A percentile compares a stretch with the other conserved stretches of the same genome.
Conservation (phyloP, 2,797 vertebrate genomes). For the Smutsia gigantea region DNA sequence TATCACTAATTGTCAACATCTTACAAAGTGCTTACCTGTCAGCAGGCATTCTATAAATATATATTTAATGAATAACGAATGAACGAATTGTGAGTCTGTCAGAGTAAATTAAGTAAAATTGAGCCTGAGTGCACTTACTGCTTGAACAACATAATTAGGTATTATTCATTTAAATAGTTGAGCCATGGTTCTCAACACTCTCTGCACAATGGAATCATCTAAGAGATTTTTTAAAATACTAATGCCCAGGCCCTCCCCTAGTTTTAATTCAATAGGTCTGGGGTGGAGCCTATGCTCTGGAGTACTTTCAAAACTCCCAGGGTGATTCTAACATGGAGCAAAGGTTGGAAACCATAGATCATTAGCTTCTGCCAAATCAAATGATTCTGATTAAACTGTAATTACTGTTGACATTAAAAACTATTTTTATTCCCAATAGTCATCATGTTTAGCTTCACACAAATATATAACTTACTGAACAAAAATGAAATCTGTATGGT, state of each 20-base stretch:
- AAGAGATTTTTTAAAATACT: background rate
- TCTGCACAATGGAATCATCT: background rate
- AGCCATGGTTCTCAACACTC: background rate
- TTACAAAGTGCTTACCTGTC: slow-evolving; percentile 38
- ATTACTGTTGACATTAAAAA: background rate
- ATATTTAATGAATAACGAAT: slow-evolving; percentile 67
- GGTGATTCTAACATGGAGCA: background rate
- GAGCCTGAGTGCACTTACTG: slow-evolving; percentile 10
- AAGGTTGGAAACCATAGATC: background rate
- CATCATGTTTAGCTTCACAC: background rate
- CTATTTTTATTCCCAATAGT: background rate
- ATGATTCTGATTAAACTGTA: background rate
- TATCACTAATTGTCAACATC: slow-evolving; percentile 50
- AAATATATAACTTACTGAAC: background rate
- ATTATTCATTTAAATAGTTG: slow-evolving; percentile 47
- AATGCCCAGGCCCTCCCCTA: fast-evolving
- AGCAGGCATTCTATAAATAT: slow-evolving; percentile 39
- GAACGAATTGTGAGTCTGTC: slow-evolving; percentile 47
- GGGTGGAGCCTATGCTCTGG: fast-evolving
- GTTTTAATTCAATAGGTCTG: background rate
- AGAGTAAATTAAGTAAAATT: slow-evolving; percentile 63
- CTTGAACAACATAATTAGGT: slow-evolving; percentile 55
- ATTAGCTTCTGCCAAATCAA: background rate
- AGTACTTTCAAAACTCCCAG: background rate
- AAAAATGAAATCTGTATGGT: background rate